Evolutionary conservation across 2,113 vertebrate species (phyloP), one percentile per base, ranked within the genome.

Genomic region (Tetrax tetrax): DNA sequence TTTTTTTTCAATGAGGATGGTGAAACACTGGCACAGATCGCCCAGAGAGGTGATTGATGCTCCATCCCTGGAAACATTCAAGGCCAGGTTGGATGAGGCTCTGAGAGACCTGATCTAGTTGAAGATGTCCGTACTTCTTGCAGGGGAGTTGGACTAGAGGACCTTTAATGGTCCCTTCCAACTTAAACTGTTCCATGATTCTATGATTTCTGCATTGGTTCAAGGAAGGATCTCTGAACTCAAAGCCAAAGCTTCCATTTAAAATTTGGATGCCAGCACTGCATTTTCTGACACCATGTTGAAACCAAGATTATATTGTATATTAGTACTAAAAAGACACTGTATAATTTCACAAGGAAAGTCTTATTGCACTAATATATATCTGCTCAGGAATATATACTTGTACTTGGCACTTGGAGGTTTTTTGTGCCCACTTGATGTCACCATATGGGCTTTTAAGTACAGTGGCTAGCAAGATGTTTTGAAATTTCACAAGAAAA

Each of bases 401-500:
- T n/a, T 68, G 14, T 54, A 50, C 13, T 35, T 50, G 29, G 47
- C 17, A 57, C 16, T 22, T 51, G 10, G 23, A 78, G 4, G 2
- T 8, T 68, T 76, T 70, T 65, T 66, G 19, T 51, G 31, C 9
- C 29, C 27, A 35, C 8, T 41, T 80, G 37, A 61, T 80, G 41
- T 29, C 21, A 27, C 9, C 3, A 5, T 78, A 75, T 45, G 22
- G 37, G 11, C 10, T 76, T 85, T 83, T 56, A 81, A 68, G 35
- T 43, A 19, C 25, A 59, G 28, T 17, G 15, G 8, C 12, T 75
- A 87, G 38, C 70, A 29, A 86, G 33, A 69, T 45, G 14, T 54
- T 89, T 78, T 70, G 33, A 90, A 95, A 93, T 93, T 70, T 86
- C 59, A 61, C 51, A 60, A 82, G 16, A 81, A 95, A 93, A 80